Conservation (phyloP, 2,888 invertebrate genomes). For the Ditula angustiorana region DNA sequence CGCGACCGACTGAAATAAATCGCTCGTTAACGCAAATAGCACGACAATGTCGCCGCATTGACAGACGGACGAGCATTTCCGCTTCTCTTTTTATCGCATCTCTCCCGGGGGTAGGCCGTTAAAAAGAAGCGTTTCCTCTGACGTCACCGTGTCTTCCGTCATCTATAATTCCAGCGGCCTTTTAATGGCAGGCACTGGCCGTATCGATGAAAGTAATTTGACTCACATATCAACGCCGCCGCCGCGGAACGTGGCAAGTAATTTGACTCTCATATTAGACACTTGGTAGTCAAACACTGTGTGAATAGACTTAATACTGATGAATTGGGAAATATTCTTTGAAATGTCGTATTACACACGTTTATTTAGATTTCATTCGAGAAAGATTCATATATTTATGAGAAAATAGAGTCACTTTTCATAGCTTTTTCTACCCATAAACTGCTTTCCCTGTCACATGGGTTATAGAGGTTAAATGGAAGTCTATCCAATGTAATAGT, state of each 20-base stretch:
- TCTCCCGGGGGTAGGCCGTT: constrained; percentile 50
- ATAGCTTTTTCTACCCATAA: too few relatives aligned
- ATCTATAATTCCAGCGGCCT: constrained; percentile 56
- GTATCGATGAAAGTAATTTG: constrained; percentile 55
- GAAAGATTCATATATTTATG: too few relatives aligned
- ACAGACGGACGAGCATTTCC: constrained; percentile 80
- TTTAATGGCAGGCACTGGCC: constrained; percentile 49
- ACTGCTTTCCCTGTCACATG: too few relatives aligned
- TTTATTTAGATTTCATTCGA: too few relatives aligned
- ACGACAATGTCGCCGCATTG: constrained; percentile 81
- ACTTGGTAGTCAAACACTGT: constrained; percentile 8
- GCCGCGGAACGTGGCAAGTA: constrained; percentile 50
- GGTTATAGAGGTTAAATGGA: too few relatives aligned
- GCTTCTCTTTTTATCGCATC: constrained; percentile 72
- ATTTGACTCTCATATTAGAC: constrained; percentile 48
- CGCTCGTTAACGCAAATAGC: constrained; percentile 84
- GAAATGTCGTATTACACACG: not conserved
- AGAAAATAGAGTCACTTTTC: too few relatives aligned
- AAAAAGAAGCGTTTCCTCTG: constrained; percentile 64
- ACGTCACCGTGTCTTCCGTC: constrained; percentile 65
- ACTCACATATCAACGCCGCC: constrained; percentile 52
- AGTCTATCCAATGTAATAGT: too few relatives aligned
- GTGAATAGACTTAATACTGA: constrained; percentile 20
- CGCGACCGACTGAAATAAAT: constrained; percentile 83
- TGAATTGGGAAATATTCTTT: not conserved